Conservation (phyloP, 2,797 vertebrate genomes). For the Valencia hispanica region DNA sequence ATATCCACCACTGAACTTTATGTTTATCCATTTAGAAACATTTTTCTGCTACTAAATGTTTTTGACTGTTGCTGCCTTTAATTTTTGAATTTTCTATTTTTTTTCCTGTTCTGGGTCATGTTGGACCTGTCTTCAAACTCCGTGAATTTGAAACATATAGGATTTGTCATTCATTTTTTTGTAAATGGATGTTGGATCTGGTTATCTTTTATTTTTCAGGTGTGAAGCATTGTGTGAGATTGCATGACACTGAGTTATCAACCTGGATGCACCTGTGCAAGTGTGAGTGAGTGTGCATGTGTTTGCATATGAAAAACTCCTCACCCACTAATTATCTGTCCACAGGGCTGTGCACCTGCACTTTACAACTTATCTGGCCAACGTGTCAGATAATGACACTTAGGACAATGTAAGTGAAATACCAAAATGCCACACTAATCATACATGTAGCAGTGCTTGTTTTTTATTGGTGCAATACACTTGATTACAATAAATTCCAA, state of each 20-base stretch:
- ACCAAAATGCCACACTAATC: conserved; percentile 33
- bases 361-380: conserved; percentile 55
- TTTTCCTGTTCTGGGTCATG: background rate
- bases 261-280: conserved; percentile 26
- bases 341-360: conserved; percentile 56
- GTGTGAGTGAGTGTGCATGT: conserved; percentile 2
- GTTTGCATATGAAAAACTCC: conserved; percentile 50
- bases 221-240: conserved; percentile 23
- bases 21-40: background rate
- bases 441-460: conserved; percentile 11
- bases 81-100: background rate
- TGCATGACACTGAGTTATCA: conserved; percentile 25
- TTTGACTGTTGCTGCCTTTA: background rate
- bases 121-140: background rate
- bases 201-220: conserved; percentile 1
- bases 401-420: conserved; percentile 31
- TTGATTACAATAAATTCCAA: conserved; percentile 38
- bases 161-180: too few relatives aligned
- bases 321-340: conserved; percentile 37
- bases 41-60: background rate
- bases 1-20: conserved; percentile 1
- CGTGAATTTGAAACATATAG: background rate
- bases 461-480: conserved; percentile 32
- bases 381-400: conserved; percentile 23
- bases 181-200: background rate